Evolutionary conservation across 1,140 invertebrate genomes (phyloP).

Genomic region (Cyphomyrmex costatus): DNA sequence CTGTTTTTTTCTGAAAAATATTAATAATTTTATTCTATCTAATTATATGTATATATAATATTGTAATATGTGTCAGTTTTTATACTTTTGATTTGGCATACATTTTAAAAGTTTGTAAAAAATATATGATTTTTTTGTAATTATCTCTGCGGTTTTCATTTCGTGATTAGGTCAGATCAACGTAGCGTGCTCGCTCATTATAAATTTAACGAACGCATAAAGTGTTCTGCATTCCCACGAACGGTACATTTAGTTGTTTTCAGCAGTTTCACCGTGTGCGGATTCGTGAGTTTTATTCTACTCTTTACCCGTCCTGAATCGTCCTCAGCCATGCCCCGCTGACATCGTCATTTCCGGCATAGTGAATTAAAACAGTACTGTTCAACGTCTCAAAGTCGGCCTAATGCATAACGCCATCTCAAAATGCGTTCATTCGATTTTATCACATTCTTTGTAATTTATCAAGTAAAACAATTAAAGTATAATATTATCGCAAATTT

Average conservation of each 20-base stretch:
- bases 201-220: slow-evolving; percentile 45
- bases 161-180: slow-evolving; percentile 47
- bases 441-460: background rate
- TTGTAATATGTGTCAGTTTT: background rate
- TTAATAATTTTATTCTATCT: no score
- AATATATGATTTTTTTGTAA: background rate
- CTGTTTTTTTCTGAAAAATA: background rate
- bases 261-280: slow-evolving; percentile 14
- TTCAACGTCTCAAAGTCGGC: slow-evolving; percentile 11
- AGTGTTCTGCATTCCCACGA: slow-evolving; percentile 39
- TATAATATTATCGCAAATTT: background rate
- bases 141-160: slow-evolving; percentile 26
- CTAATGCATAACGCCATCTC: background rate
- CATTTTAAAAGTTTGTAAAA: background rate
- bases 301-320: background rate
- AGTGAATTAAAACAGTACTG: slow-evolving; percentile 51
- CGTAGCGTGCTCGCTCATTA: slow-evolving; percentile 41
- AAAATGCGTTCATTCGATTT: background rate
- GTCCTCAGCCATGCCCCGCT: slow-evolving; percentile 17
- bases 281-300: slow-evolving; percentile 25
- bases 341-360: slow-evolving; percentile 40
- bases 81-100: background rate
- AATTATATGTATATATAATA: no score
- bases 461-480: background rate
- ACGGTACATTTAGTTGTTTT: slow-evolving; percentile 45